A percentile compares a stretch with the other conserved stretches of the same genome.
Conservation (phyloP, 1,140 invertebrate genomes). For the Micrasema minimum region DNA sequence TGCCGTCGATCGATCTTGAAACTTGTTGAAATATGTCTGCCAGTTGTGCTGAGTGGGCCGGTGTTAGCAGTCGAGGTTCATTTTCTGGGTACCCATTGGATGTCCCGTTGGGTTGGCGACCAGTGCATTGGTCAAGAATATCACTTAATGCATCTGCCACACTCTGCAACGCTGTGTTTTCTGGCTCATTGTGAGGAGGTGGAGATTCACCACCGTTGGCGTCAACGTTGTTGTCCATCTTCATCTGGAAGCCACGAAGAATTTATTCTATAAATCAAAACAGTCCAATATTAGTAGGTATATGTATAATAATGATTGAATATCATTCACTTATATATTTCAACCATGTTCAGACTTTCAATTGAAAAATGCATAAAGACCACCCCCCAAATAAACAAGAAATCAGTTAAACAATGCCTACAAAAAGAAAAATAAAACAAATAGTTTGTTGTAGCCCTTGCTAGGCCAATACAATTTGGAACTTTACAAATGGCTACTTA, state of each 20-base stretch:
- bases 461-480: too few species aligned
- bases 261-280: too few species aligned
- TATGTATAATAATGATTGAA: too few species aligned
- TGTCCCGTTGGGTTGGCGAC: constrained; percentile 42
- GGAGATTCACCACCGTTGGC: constrained; percentile 47
- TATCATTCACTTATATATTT: too few species aligned
- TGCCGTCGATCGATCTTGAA: constrained; percentile 58
- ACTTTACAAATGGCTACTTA: too few species aligned
- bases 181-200: constrained; percentile 44
- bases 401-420: too few species aligned
- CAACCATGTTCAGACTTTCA: too few species aligned
- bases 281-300: too few species aligned
- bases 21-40: constrained; percentile 63
- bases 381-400: too few species aligned
- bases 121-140: constrained; percentile 46
- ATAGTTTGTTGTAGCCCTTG: too few species aligned
- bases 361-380: too few species aligned
- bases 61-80: constrained; percentile 55
- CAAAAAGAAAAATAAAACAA: too few species aligned
- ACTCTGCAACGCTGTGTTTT: constrained; percentile 43
- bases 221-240: constrained; percentile 52
- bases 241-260: constrained; percentile 40
- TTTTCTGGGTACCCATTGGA: constrained; percentile 27
- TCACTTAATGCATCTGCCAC: constrained; percentile 45
- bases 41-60: constrained; percentile 56